Percentiles rank a stretch among this genome's conserved stretches.
Conservation (phyloP, 2,797 vertebrate genomes). For the Ciconia nigra region DNA sequence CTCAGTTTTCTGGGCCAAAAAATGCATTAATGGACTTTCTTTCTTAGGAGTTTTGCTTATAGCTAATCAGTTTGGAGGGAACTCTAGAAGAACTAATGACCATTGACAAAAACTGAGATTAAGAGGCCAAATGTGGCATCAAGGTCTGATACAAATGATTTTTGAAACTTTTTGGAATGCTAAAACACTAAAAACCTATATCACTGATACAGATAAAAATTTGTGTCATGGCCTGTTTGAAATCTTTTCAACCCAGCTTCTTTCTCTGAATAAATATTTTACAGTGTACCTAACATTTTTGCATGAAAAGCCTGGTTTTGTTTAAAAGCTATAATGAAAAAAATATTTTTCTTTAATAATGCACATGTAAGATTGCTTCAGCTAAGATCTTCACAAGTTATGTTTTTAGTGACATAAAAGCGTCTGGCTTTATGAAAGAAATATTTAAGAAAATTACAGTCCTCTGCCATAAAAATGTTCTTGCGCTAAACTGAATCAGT, state of each 20-base stretch:
- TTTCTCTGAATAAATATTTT: background rate
- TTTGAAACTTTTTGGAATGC: background rate
- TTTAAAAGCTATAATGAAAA: background rate
- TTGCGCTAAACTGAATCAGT: background rate
- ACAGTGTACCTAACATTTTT: background rate
- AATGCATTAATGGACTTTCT: background rate
- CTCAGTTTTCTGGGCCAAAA: background rate
- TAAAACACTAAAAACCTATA: background rate
- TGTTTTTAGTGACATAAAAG: background rate
- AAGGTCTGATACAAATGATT: background rate
- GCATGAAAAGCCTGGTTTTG: background rate
- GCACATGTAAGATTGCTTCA: background rate
- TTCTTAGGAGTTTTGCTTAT: background rate
- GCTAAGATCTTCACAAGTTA: background rate
- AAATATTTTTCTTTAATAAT: background rate
- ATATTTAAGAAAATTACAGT: background rate
- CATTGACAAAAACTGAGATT: background rate
- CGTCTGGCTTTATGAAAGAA: background rate
- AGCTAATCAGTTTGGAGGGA: background rate
- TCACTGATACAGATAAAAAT: background rate
- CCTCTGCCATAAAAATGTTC: background rate
- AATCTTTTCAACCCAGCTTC: background rate
- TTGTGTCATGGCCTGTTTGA: background rate
- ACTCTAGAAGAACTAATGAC: background rate
- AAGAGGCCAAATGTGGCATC: background rate